Evolutionary conservation across 2,797 vertebrate species (phyloP).

Genomic region (Lateolabrax maculatus): DNA sequence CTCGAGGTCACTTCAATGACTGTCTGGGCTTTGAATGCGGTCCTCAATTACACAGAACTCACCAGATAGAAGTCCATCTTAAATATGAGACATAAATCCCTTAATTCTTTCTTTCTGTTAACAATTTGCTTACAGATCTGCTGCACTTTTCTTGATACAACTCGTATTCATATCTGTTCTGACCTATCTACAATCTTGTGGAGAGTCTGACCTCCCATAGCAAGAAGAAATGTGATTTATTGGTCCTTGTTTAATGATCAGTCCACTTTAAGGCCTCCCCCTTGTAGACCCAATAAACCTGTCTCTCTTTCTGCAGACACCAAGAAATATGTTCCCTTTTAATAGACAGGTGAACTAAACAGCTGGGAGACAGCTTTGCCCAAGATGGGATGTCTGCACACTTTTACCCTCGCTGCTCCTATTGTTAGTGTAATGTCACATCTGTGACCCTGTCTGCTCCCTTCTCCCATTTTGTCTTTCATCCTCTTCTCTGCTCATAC

Average conservation of each 20-base stretch:
- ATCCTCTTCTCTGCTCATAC: slow-evolving; percentile 77
- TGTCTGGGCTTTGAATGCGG: slow-evolving; percentile 71
- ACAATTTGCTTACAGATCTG: background rate
- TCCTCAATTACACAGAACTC: slow-evolving; percentile 40
- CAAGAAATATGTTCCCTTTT: slow-evolving; percentile 81
- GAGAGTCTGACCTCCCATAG: slow-evolving; percentile 31
- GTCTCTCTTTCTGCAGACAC: slow-evolving; percentile 71
- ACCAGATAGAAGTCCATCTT: background rate
- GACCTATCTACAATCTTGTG: background rate
- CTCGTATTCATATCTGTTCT: slow-evolving; percentile 1
- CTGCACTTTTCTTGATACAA: background rate
- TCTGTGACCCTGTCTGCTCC: slow-evolving; percentile 86
- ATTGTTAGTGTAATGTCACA: slow-evolving; percentile 83
- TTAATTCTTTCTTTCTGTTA: background rate
- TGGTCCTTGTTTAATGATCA: slow-evolving; percentile 67
- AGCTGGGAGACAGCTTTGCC: slow-evolving; percentile 85
- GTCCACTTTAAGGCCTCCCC: slow-evolving; percentile 61
- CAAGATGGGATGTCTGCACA: slow-evolving; percentile 81
- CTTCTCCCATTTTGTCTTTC: slow-evolving; percentile 67
- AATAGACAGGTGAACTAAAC: slow-evolving; percentile 87
- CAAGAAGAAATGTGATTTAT: slow-evolving; percentile 74
- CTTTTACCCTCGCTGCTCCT: slow-evolving; percentile 70
- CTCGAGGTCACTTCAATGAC: slow-evolving; percentile 78
- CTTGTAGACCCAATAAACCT: slow-evolving; percentile 81
- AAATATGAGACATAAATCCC: slow-evolving; percentile 21